Evolutionary conservation across 2,888 invertebrate genomes (phyloP), one percentile per base, ranked within the genome.

Genomic region (Stratiomys singularior): DNA sequence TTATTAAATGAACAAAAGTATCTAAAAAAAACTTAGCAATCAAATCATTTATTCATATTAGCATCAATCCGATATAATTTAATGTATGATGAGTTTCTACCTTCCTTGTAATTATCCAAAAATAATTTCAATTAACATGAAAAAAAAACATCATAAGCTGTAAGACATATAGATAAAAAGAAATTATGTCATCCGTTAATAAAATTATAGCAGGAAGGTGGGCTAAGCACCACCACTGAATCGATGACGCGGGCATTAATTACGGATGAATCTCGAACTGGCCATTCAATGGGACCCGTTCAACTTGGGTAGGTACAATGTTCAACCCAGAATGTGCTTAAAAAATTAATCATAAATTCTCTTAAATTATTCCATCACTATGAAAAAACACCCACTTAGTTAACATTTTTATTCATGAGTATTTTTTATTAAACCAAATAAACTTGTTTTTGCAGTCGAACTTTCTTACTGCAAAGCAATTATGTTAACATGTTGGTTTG

Each of bases 171-270:
- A 77, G 67, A 78, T 30, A 58, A 78, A 79, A 79, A 79, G 76
- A 72, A 64, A 69, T 47, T 47, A 18, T 67, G 52, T 28, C 76
- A 64, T 63, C 76, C 76, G 56, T 64, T 44, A 69, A 44, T 44
- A 21, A 44, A 85, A 89, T 91, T 91, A 89, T 92, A 94, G 94
- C 94, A 94, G 92, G 94, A 94, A 91, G 94, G 94, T 91, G 95
- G 95, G 89, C 92, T 94, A 89, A 94, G 92, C 91, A 93, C 94
- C 90, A 95, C 86, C 79, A 87, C 95, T 89, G 96, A 96, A 90
- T 96, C 96, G 90, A 95, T 96, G 95, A 96, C 96, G 89, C 93
- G 96, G 89, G 95, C 96, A 89, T 93, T 96, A 90, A 96, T 96
- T 89, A 94, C 94, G 89, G 96, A 96, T 90, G 96, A 96, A 91